Percentiles rank a stretch among this genome's conserved stretches.
These are phyloP conservation scores for Capreolus pygargus DNA, from an alignment of 2,113 vertebrate species.

Conservation along the genomic window DNA sequence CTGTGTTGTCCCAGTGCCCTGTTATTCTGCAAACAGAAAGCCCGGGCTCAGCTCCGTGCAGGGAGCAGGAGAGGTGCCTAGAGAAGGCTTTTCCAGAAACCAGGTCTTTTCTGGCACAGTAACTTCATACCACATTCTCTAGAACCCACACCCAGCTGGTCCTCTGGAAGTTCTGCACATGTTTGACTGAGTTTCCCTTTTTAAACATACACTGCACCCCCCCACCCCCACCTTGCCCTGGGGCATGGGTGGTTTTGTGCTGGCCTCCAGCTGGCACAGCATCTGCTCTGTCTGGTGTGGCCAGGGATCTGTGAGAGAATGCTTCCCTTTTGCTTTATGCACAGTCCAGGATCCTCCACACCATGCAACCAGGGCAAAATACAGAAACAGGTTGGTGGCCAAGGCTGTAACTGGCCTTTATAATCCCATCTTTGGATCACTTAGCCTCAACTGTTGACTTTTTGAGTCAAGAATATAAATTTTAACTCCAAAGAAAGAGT, in stretches of 20 bases:
- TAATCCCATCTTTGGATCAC: neutral
- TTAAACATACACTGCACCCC: neutral
- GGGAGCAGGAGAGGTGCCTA: too few relatives aligned
- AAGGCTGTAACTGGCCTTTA: neutral
- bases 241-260: neutral
- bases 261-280: neutral
- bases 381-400: neutral
- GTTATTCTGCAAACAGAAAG: neutral
- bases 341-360: neutral
- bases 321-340: neutral
- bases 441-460: neutral
- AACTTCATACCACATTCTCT: neutral
- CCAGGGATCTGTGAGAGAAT: neutral
- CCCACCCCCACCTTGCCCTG: rapidly evolving
- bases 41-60: neutral
- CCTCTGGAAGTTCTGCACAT: neutral
- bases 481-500: neutral
- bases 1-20: neutral
- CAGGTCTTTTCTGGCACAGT: neutral
- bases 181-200: neutral
- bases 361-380: neutral
- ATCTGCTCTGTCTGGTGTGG: neutral
- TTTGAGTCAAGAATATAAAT: neutral
- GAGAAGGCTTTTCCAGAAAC: neutral
- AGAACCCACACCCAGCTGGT: neutral